Evolutionary conservation across 2,888 invertebrate species (phyloP).

Genomic region (Arrhopalites spinosus): DNA sequence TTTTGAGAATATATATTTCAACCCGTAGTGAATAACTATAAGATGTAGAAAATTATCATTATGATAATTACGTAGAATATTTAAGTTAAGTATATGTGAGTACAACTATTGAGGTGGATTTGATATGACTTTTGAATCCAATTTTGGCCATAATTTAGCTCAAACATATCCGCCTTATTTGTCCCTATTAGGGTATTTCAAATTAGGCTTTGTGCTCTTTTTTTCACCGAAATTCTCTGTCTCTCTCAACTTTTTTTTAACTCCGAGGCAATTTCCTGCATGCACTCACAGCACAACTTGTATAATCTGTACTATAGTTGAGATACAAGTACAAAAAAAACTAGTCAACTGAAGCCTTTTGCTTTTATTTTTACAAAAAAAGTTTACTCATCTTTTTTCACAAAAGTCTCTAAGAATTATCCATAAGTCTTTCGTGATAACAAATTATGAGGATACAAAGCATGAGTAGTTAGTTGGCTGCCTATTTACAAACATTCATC

Average conservation of each 20-base stretch:
- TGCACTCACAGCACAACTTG: background rate
- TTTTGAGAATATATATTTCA: no score
- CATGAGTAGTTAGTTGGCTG: no score
- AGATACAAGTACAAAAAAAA: background rate
- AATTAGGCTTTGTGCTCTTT: constrained; percentile 45
- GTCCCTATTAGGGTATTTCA: constrained; percentile 52
- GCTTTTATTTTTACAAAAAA: background rate
- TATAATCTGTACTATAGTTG: background rate
- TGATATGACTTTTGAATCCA: constrained; percentile 31
- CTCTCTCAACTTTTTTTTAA: constrained; percentile 1
- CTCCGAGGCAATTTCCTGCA: background rate
- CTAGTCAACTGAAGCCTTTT: background rate
- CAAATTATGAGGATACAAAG: background rate
- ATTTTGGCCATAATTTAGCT: constrained; percentile 55
- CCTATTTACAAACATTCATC: background rate
- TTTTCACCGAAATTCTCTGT: constrained; percentile 16
- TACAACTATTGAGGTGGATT: constrained; percentile 6
- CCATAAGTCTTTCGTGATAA: constrained; percentile 2
- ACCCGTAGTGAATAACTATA: no score
- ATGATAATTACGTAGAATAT: constrained; percentile 1
- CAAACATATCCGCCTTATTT: constrained; percentile 52
- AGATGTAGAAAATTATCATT: constrained; percentile 9
- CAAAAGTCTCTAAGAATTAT: background rate
- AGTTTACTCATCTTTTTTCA: background rate
- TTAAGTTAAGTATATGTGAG: background rate